Evolutionary conservation across 2,888 invertebrate genomes (phyloP).

Genomic region (Eupithecia tripunctaria): DNA sequence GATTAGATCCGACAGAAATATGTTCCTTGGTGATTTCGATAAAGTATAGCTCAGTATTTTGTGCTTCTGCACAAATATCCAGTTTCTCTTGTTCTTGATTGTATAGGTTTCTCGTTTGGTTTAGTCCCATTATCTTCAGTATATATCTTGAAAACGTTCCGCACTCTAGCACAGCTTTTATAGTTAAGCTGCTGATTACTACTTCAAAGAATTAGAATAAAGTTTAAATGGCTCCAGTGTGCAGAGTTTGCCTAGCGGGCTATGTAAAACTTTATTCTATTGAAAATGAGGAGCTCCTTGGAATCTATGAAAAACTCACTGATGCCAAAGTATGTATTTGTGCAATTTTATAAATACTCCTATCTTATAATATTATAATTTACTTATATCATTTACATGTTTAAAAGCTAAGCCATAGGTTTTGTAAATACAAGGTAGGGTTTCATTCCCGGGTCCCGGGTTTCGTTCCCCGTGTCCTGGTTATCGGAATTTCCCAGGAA

Average conservation of each 20-base stretch:
- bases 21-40: neutral
- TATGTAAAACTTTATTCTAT: slow-evolving; percentile 11
- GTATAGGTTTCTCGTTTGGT: neutral
- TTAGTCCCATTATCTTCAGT: too few relatives aligned
- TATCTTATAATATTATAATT: too few relatives aligned
- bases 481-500: too few relatives aligned
- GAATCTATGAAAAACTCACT: slow-evolving; percentile 23
- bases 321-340: slow-evolving; percentile 12
- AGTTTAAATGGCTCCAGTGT: slow-evolving; percentile 2
- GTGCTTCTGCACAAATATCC: neutral
- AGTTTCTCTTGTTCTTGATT: neutral
- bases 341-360: neutral
- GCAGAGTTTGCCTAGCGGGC: neutral
- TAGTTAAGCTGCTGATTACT: neutral
- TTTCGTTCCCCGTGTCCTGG: too few relatives aligned
- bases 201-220: neutral
- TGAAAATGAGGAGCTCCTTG: slow-evolving; percentile 15
- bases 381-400: too few relatives aligned
- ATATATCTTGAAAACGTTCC: neutral
- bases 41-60: neutral
- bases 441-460: too few relatives aligned
- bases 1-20: neutral
- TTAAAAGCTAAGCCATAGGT: too few relatives aligned
- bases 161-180: neutral
- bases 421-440: too few relatives aligned